Conservation (phyloP, 2,888 invertebrate species). For the Ommatoiulus sabulosus region DNA sequence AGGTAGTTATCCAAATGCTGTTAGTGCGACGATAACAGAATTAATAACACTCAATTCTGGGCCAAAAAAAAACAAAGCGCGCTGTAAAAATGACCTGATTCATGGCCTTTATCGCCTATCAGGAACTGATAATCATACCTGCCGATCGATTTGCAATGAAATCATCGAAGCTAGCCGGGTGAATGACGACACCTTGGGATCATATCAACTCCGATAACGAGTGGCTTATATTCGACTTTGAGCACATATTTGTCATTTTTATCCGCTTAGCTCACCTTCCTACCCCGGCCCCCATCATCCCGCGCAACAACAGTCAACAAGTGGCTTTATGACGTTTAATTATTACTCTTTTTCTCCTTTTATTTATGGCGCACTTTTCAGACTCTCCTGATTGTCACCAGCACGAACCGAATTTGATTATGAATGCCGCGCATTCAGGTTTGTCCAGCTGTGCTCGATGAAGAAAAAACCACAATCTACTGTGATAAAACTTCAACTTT, state of each 20-base stretch:
- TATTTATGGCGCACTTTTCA: no score
- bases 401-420: no score
- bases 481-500: no score
- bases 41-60: neutral
- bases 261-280: neutral
- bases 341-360: no score
- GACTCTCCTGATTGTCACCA: no score
- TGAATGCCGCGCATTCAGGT: no score
- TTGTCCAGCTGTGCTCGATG: no score
- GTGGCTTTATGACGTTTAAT: no score
- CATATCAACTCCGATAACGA: neutral
- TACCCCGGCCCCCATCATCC: neutral
- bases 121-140: conserved; percentile 19
- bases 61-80: neutral
- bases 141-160: neutral
- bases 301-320: neutral
- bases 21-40: neutral
- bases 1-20: neutral
- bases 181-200: neutral
- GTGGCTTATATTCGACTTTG: neutral
- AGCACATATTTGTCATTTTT: neutral
- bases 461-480: no score
- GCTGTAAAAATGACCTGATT: neutral
- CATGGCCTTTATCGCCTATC: conserved; percentile 6
- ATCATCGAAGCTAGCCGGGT: neutral